These are phyloP conservation scores for Platygyra sinensis DNA, from an alignment of 64 coral and sea anemone species.

Conservation along the genomic window DNA sequence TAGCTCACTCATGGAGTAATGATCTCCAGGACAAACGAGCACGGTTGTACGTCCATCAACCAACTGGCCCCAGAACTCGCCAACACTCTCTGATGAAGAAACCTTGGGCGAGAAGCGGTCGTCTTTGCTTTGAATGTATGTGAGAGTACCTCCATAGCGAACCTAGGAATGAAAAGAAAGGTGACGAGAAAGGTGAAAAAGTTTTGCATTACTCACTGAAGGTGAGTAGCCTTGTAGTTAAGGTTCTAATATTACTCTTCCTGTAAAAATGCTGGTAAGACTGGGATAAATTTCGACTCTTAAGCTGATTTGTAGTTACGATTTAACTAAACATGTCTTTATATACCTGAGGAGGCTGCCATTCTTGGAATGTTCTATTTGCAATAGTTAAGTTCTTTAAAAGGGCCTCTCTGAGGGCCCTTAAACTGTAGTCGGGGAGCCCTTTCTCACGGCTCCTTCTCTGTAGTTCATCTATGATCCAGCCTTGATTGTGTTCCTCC, in stretches of 20 bases:
- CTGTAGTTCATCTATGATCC: not conserved
- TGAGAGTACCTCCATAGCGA: not conserved
- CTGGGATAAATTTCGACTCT: too few relatives aligned
- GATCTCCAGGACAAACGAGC: slow-evolving; percentile 21
- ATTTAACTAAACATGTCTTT: too few relatives aligned
- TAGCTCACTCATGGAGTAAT: slow-evolving; percentile 28
- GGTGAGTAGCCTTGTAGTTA: too few relatives aligned
- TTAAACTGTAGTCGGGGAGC: not conserved
- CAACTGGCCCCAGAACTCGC: slow-evolving; percentile 10
- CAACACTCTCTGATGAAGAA: not conserved
- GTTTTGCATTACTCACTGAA: too few relatives aligned
- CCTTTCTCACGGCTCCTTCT: not conserved
- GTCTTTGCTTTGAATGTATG: not conserved
- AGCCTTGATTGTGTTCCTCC: not conserved
- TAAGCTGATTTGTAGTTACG: too few relatives aligned
- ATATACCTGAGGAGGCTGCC: slow-evolving; percentile 29
- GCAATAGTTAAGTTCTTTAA: not conserved
- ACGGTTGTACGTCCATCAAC: slow-evolving; percentile 13
- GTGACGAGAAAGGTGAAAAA: not conserved
- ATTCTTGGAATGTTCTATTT: slow-evolving; percentile 1
- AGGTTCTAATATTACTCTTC: too few relatives aligned
- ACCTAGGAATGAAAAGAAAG: not conserved
- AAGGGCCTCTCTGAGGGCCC: not conserved
- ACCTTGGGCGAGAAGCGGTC: not conserved
- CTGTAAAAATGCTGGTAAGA: too few relatives aligned